Evolutionary conservation across 2,888 invertebrate species (phyloP).

Genomic region (Stenoptilia bipunctidactyla): DNA sequence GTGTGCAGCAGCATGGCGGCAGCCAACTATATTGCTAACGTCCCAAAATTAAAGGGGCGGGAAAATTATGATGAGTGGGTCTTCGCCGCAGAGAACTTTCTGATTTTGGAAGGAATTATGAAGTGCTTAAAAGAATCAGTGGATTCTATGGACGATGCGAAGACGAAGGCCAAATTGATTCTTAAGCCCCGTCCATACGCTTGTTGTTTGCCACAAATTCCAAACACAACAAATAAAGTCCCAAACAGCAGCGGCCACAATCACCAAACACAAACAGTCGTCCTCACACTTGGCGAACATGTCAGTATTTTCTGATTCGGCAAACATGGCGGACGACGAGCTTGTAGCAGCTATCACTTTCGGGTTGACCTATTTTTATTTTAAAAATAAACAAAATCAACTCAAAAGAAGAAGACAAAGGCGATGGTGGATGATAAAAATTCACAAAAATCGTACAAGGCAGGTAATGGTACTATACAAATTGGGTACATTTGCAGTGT

Average conservation of each 20-base stretch:
- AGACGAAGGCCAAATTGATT: too few relatives aligned
- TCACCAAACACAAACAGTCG: neutral
- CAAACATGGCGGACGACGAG: constrained; percentile 12
- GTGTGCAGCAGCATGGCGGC: too few relatives aligned
- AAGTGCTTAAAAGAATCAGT: too few relatives aligned
- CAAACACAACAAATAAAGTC: neutral
- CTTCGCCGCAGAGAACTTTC: too few relatives aligned
- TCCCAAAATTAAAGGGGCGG: too few relatives aligned
- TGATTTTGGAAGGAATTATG: too few relatives aligned
- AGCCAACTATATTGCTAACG: too few relatives aligned
- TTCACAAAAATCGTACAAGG: constrained; percentile 14
- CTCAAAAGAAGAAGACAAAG: constrained; percentile 13
- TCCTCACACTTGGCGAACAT: neutral
- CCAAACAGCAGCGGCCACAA: neutral
- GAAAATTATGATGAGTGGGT: too few relatives aligned
- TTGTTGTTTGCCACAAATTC: neutral
- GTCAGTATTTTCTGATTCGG: neutral
- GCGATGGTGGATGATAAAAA: constrained; percentile 18
- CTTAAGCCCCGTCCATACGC: neutral
- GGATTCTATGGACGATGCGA: too few relatives aligned
- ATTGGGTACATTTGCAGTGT: constrained; percentile 8
- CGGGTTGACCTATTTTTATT: constrained; percentile 17
- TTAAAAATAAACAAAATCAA: constrained; percentile 17
- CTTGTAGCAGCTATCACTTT: constrained; percentile 14
- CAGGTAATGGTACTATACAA: constrained; percentile 8